These are phyloP conservation scores for Clamator glandarius DNA, from an alignment of 2,797 vertebrate genomes.

Conservation along the genomic window DNA sequence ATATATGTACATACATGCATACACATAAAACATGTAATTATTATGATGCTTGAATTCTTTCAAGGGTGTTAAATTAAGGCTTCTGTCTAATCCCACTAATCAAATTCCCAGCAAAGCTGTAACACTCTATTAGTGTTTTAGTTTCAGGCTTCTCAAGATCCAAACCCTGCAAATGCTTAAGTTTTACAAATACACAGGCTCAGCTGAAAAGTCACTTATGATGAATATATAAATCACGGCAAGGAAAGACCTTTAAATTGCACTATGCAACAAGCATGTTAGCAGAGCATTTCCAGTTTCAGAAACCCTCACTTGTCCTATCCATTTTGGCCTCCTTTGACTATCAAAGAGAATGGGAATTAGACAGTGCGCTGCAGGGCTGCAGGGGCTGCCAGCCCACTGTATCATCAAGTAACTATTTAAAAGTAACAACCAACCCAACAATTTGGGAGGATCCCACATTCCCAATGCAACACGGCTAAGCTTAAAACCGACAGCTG, in stretches of 20 bases:
- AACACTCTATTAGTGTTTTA: not conserved
- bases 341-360: not conserved
- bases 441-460: not conserved
- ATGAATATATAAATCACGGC: not conserved
- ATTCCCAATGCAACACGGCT: not conserved
- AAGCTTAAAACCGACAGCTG: not conserved
- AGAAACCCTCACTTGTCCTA: not conserved
- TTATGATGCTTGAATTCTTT: not conserved
- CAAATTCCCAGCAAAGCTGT: not conserved
- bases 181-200: not conserved
- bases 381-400: not conserved
- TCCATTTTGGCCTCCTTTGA: not conserved
- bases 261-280: not conserved
- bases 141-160: not conserved
- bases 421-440: constrained; percentile 16
- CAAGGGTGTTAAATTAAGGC: not conserved
- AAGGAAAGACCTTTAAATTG: not conserved
- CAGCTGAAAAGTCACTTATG: not conserved
- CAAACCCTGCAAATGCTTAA: not conserved
- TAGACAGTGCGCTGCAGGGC: not conserved
- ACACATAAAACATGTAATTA: not conserved
- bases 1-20: not conserved
- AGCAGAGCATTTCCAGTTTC: not conserved
- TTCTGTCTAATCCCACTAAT: not conserved
- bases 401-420: not conserved